These are phyloP conservation scores for Erithacus rubecula DNA, from an alignment of 2,797 vertebrate genomes.

Conservation along the genomic window DNA sequence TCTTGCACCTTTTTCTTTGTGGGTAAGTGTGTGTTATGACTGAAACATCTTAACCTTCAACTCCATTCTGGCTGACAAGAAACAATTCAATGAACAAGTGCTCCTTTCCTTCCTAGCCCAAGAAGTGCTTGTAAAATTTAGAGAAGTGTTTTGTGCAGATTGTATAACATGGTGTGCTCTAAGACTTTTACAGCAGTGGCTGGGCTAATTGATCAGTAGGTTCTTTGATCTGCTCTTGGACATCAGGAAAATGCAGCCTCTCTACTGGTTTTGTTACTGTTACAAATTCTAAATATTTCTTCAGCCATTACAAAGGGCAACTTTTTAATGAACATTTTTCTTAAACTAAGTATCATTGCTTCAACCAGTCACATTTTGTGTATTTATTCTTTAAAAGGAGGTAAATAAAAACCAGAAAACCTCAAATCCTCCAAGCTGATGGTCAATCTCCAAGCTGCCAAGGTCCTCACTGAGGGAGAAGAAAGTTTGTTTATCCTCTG, in stretches of 20 bases:
- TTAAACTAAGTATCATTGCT: neutral
- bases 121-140: neutral
- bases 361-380: neutral
- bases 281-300: neutral
- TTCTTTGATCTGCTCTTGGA: neutral
- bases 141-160: neutral
- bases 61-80: neutral
- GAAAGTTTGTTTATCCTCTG: neutral
- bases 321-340: neutral
- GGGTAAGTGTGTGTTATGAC: neutral
- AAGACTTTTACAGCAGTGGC: neutral
- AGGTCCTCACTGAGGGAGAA: neutral
- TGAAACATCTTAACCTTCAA: neutral
- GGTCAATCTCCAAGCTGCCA: neutral
- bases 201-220: neutral
- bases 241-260: neutral
- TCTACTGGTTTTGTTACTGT: neutral
- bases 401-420: neutral
- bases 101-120: neutral
- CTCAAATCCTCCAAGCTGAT: neutral
- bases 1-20: neutral
- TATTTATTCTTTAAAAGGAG: neutral
- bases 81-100: neutral
- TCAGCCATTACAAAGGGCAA: neutral
- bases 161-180: neutral